A percentile compares a stretch with the other conserved stretches of the same genome.
These are phyloP conservation scores for Macroglossus sobrinus DNA, from an alignment of 2,113 vertebrate species.

Conservation along the genomic window DNA sequence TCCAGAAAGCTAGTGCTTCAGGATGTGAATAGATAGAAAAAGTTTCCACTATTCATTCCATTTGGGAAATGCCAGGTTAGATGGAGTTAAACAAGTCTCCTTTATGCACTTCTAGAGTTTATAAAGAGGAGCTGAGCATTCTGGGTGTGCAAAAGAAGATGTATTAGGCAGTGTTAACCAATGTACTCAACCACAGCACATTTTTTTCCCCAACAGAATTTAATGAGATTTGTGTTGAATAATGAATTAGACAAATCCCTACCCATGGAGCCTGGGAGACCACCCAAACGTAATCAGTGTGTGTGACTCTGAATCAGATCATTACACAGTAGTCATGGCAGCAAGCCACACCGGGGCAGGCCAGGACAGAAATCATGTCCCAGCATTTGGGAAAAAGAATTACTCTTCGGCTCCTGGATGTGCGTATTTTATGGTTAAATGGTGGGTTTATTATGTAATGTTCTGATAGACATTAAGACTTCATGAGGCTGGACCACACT, in stretches of 20 bases:
- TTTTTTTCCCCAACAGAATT: neutral
- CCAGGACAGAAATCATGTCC: neutral
- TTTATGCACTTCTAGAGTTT: neutral
- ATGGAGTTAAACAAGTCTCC: neutral
- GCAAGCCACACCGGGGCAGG: neutral
- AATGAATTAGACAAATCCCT: neutral
- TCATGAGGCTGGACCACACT: neutral
- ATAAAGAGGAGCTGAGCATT: neutral
- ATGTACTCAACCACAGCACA: neutral
- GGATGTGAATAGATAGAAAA: neutral
- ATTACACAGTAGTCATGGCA: neutral
- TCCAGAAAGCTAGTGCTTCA: neutral
- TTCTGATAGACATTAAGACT: neutral
- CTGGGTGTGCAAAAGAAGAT: neutral
- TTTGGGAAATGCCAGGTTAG: neutral
- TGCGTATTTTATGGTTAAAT: neutral
- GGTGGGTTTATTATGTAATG: accelerated
- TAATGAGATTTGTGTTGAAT: neutral
- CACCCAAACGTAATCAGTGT: neutral
- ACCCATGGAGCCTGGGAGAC: neutral
- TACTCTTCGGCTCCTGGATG: neutral
- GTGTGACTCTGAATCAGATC: neutral
- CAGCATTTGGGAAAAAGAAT: neutral
- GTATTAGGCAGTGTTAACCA: neutral
- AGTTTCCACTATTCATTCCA: neutral